These are phyloP conservation scores for Chlorodrepanis virens DNA, from an alignment of 2,113 vertebrate genomes.

Conservation along the genomic window DNA sequence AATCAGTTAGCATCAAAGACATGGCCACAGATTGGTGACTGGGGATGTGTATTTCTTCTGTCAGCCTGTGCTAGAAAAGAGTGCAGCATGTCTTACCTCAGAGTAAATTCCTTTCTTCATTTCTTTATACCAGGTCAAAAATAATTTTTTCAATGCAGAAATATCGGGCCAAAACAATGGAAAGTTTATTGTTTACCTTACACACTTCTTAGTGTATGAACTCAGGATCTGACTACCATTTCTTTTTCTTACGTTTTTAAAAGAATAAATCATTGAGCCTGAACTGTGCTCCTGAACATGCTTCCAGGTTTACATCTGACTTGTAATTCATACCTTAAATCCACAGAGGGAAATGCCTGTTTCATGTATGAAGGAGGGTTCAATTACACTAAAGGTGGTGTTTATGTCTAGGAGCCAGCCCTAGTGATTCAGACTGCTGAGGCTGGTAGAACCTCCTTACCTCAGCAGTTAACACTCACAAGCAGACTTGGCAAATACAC, in stretches of 20 bases:
- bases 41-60: neutral
- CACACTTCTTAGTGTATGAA: neutral
- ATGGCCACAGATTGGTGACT: neutral
- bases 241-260: neutral
- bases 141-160: neutral
- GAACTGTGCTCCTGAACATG: neutral
- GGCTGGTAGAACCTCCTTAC: neutral
- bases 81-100: neutral
- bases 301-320: neutral
- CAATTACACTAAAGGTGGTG: neutral
- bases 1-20: neutral
- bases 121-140: neutral
- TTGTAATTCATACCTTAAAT: neutral
- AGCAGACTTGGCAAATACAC: neutral
- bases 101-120: neutral
- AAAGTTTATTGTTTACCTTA: neutral
- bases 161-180: neutral
- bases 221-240: neutral
- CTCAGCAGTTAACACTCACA: neutral
- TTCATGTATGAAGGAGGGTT: neutral
- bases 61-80: neutral
- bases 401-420: neutral
- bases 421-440: neutral
- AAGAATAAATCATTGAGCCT: neutral
- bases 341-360: neutral